Evolutionary conservation across 2,797 vertebrate species (phyloP), one percentile per base, ranked within the genome.

Genomic region (Trachops cirrhosus): DNA sequence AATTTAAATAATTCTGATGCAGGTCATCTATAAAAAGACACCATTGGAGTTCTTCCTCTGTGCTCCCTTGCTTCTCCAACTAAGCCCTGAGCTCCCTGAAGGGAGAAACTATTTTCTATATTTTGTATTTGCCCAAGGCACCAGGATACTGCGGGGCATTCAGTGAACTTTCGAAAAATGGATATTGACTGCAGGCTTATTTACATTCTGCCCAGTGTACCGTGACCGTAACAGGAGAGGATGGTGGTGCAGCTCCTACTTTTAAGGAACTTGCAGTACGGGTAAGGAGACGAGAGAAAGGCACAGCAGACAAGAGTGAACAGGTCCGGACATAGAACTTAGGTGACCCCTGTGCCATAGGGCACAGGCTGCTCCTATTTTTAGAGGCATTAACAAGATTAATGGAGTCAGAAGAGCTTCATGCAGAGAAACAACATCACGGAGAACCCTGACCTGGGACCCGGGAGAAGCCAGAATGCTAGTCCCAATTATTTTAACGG

Each of bases 111-210:
- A 2, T 67, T 91, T 73, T 86, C 59, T 74, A 34, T 62, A 39
- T 62, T 59, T 85, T 18, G 10, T 64, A 26, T 86, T 82, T 67
- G 37, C 19, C 34, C 15, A 80, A 75, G 10, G 32, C 21, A 75
- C 10, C 2, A n/a, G 54, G n/a, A 39, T 1, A 37, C 29, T 19
- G 24, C 34, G 71, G 59, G 10, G 54, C 64, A 67, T 79, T 71
- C 75, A 92, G 26, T n/a, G 54, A 89, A 10, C 54, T 74, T 83
- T 86, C 46, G n/a, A n/a, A n/a, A 84, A 50, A 26, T 14, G n/a
- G 44, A 22, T 50, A 54, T 39, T 11, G 59, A 94, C 67, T 21
- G 3, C 2, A 59, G 32, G 12, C 12, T 82, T 44, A 24, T 48
- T 59, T 75, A 32, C 7, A 22, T 64, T 70, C 74, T 71, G 50